Evolutionary conservation across 2,113 vertebrate species (phyloP).

Genomic region (Onychorhynchus coronatus): DNA sequence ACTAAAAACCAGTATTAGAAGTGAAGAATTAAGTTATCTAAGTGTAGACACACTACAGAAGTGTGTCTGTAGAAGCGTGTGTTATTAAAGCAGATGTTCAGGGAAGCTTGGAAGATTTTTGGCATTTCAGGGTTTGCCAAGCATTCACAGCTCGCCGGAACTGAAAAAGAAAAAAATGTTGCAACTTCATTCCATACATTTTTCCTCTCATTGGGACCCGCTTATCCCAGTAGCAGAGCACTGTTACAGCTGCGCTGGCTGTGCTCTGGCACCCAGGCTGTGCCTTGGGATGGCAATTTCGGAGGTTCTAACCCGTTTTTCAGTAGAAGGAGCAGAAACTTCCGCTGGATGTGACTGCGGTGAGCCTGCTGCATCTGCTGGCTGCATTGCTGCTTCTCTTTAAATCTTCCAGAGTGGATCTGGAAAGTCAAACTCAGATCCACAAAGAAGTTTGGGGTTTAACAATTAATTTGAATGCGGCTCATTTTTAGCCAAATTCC

Average conservation of each 20-base stretch:
- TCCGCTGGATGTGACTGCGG: background rate
- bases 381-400: background rate
- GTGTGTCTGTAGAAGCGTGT: background rate
- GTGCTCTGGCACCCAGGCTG: background rate
- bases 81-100: background rate
- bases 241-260: background rate
- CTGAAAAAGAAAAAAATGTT: background rate
- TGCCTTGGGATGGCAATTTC: background rate
- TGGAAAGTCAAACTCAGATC: background rate
- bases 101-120: background rate
- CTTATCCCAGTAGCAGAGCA: background rate
- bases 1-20: background rate
- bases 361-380: background rate
- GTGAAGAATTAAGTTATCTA: background rate
- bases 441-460: background rate
- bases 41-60: too few species aligned
- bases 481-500: background rate
- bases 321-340: background rate
- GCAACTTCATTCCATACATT: background rate
- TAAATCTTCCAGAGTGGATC: background rate
- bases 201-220: background rate
- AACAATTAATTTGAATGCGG: background rate
- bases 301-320: rapidly evolving
- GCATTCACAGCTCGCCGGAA: background rate
- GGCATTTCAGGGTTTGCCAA: background rate